Conservation (phyloP, 2,113 vertebrate genomes). For the Prunella fulvescens region DNA sequence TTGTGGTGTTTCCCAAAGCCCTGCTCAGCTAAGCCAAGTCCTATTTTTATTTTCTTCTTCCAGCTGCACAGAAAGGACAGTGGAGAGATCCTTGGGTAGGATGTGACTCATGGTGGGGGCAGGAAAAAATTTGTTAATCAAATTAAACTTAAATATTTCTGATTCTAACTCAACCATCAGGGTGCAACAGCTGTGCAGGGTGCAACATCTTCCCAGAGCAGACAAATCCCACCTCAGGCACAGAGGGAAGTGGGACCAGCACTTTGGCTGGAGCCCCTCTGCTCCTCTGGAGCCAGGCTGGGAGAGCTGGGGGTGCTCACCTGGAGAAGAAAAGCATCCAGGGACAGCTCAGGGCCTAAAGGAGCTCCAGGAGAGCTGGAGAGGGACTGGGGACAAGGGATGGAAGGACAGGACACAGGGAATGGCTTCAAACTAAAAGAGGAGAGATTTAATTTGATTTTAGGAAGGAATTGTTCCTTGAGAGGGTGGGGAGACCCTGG, state of each 20-base stretch:
- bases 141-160: neutral
- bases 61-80: neutral
- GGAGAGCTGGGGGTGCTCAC: fast-evolving
- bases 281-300: neutral
- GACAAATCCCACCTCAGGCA: neutral
- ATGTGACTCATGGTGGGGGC: neutral
- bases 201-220: neutral
- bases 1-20: neutral
- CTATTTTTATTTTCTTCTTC: neutral
- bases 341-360: neutral
- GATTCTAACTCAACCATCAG: neutral
- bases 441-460: neutral
- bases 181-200: neutral
- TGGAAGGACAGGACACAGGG: neutral
- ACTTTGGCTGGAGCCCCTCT: neutral
- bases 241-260: fast-evolving
- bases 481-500: fast-evolving
- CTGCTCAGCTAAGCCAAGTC: neutral
- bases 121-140: neutral
- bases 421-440: neutral
- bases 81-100: neutral
- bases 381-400: neutral
- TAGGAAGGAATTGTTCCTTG: neutral
- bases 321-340: fast-evolving
- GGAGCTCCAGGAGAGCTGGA: neutral